phyloP scores from a whole-genome alignment of 1,140 invertebrate species.

The Samia ricini region DNA sequence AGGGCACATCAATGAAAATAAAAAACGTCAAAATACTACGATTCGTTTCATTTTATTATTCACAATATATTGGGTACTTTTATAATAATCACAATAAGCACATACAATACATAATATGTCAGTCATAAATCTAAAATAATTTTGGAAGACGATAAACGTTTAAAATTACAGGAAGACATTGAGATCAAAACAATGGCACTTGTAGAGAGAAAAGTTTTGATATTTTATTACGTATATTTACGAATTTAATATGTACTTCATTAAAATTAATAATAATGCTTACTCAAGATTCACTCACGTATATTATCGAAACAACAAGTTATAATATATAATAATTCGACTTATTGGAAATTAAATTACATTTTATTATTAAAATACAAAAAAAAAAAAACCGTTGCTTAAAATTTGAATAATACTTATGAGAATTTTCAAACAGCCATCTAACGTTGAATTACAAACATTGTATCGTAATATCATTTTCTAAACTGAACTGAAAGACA shows the following conservation, averaged over 20 bases:
- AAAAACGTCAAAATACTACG: not conserved
- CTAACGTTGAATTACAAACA: not conserved
- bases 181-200: conserved; percentile 72
- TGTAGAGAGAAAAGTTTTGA: conserved; percentile 25
- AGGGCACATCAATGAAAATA: not conserved
- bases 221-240: not conserved
- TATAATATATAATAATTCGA: not conserved
- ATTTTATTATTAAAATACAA: too few species aligned
- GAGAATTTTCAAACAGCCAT: not conserved
- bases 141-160: conserved; percentile 26
- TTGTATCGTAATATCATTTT: not conserved
- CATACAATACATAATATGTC: not conserved
- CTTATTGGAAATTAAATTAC: not conserved
- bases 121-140: conserved; percentile 1
- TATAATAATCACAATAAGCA: not conserved
- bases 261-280: too few species aligned
- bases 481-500: too few species aligned
- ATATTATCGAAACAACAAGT: too few species aligned
- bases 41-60: not conserved
- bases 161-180: conserved; percentile 51
- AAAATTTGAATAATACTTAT: not conserved
- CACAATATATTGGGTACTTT: not conserved
- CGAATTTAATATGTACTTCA: not conserved
- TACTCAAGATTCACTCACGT: too few species aligned
- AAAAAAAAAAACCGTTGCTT: too few species aligned